phyloP scores from a whole-genome alignment of 1,140 invertebrate genomes.

The Sesamia nonagrioides region DNA sequence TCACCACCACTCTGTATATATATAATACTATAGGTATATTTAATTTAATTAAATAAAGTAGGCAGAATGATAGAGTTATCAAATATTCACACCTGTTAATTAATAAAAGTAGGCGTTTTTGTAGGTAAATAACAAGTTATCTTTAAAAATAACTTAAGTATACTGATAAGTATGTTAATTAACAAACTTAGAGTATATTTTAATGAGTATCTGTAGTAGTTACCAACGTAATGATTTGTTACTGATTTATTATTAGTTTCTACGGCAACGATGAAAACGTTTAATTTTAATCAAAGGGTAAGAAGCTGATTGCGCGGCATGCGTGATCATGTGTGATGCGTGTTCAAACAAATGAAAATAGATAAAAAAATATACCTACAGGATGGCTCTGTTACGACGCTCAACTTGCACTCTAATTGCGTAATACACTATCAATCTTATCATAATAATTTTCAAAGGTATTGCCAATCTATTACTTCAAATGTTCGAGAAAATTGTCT shows the following conservation, averaged over 20 bases:
- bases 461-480: no score
- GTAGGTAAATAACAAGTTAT: neutral
- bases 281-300: neutral
- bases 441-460: no score
- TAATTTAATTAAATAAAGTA: no score
- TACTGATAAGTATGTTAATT: neutral
- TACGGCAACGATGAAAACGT: neutral
- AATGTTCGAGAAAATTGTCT: no score
- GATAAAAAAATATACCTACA: neutral
- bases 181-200: neutral
- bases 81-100: neutral
- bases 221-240: no score
- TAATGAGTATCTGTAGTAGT: no score
- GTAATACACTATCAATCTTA: no score
- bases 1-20: no score
- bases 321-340: neutral
- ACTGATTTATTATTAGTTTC: no score
- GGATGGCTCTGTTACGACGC: neutral
- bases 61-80: neutral
- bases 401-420: no score
- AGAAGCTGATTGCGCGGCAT: neutral
- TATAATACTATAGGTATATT: no score
- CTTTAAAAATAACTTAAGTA: slow-evolving; percentile 7
- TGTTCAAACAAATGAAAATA: neutral
- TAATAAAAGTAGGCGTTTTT: neutral